Conservation (phyloP, 2,797 vertebrate genomes). For the Alca torda region DNA sequence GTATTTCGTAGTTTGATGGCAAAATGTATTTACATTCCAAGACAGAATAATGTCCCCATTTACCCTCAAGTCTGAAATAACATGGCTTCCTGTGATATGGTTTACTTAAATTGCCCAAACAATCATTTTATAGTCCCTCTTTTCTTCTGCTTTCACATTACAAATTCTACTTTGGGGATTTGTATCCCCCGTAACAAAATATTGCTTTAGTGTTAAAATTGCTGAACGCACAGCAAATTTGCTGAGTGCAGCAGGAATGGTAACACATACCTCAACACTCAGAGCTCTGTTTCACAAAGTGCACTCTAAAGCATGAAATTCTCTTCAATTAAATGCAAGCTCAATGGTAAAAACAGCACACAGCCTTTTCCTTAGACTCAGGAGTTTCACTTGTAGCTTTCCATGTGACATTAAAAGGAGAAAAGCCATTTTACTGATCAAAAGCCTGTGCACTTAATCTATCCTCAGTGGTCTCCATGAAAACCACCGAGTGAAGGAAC, state of each 20-base stretch:
- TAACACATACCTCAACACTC: constrained; percentile 3
- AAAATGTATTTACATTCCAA: constrained; percentile 2
- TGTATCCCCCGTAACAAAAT: constrained; percentile 47
- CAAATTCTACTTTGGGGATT: background rate
- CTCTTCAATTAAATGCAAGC: background rate
- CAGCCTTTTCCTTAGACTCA: background rate
- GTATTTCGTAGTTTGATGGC: background rate
- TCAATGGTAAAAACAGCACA: background rate
- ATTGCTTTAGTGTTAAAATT: constrained; percentile 23
- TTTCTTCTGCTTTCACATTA: constrained; percentile 28
- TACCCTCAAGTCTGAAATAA: background rate
- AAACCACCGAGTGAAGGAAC: constrained; percentile 1
- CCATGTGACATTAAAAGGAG: background rate
- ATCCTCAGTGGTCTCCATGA: background rate
- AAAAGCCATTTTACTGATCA: background rate
- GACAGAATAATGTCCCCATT: background rate
- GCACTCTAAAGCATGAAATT: background rate
- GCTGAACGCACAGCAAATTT: constrained; percentile 42
- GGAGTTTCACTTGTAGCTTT: background rate
- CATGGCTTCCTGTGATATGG: background rate
- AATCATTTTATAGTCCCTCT: background rate
- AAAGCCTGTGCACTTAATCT: background rate
- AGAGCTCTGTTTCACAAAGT: constrained; percentile 1
- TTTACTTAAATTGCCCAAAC: background rate
- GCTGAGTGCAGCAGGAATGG: constrained; percentile 31